Base-by-base conservation (phyloP, 1,140 invertebrate genomes). In the Chironomus striatipennis region DNA sequence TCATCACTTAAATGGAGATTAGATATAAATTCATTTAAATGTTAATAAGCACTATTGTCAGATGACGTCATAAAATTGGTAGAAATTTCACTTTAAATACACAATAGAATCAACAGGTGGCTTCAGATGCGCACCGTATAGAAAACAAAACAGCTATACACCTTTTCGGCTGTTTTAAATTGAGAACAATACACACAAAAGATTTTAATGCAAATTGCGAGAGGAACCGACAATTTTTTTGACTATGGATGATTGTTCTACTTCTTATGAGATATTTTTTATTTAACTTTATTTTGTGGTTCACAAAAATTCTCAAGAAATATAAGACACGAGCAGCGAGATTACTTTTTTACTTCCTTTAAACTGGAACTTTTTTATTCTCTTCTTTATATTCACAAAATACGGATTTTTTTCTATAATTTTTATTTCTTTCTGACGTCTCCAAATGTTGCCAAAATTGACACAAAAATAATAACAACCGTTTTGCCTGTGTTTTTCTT, bases 131-230 rank as follows among this genome's bases (percentile, higher is more conserved):
- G 12, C 12, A 57, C 12, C 24, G 24, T 34, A 34, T 34, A 2
- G 47, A 57, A 57, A 57, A 57, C 1, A 34, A 34, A 34, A 34
- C 24, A 34, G 24, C 24, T 34, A 34, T 34, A 34, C 24, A 34
- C 24, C 24, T 34, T 34, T 34, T 34, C 24, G 24, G 24, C 24
- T 34, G 5, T 34, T 34, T 34, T 34, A 5, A 34, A 34, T 34
- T 34, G 24, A 2, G 24, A 34, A 34, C 24, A 34, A 34, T 34
- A 34, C 24, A 34, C 24, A 34, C 24, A 34, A 34, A 57, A 57
- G 47, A 57, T 57, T 57, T 57, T 57, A 57, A 57, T 57, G 47
- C 47, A 57, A 57, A 57, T 57, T 57, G 47, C n/a, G 47, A 57
- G 47, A 57, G 47, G 47, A 57, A 57, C 47, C 47, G 47, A 12